Conservation (phyloP, 2,113 vertebrate genomes). For the Myotis davidii region DNA sequence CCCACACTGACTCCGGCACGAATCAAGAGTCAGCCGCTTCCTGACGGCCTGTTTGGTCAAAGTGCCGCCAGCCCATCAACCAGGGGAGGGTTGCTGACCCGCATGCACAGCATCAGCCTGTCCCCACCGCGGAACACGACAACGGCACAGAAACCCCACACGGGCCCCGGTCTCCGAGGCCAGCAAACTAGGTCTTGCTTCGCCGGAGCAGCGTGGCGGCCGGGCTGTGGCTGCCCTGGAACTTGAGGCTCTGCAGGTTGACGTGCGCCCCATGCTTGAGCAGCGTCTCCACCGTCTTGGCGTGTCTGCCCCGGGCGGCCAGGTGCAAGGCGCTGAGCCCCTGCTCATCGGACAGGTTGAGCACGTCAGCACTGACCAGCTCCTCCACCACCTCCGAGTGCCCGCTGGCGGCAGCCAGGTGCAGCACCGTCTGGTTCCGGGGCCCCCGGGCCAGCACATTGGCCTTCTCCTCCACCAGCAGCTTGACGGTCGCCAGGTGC, state of each 20-base stretch:
- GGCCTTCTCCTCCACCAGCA: conserved; percentile 91
- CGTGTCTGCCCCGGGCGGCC: conserved; percentile 87
- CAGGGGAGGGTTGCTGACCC: rapidly evolving
- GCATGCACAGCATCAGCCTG: neutral
- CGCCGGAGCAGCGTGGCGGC: conserved; percentile 51
- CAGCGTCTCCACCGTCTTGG: conserved; percentile 86
- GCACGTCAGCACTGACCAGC: conserved; percentile 84
- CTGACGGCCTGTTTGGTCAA: rapidly evolving
- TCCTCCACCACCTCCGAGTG: conserved; percentile 91
- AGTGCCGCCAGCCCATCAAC: neutral
- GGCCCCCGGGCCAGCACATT: conserved; percentile 81
- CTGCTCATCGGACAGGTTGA: conserved; percentile 83
- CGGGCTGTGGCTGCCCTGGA: conserved; percentile 62
- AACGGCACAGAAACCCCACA: neutral
- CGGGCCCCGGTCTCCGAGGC: rapidly evolving
- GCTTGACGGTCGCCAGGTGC: conserved; percentile 91
- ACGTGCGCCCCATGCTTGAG: conserved; percentile 83
- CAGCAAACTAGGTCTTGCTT: conserved; percentile 81
- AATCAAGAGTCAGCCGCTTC: rapidly evolving
- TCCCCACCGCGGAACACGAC: rapidly evolving
- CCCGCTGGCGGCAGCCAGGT: conserved; percentile 90
- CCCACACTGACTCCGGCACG: rapidly evolving
- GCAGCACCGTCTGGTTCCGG: conserved; percentile 86
- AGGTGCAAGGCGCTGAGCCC: conserved; percentile 90
- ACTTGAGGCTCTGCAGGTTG: conserved; percentile 75